Evolutionary conservation across 2,888 invertebrate genomes (phyloP).

Genomic region (Tetranychus truncatus): DNA sequence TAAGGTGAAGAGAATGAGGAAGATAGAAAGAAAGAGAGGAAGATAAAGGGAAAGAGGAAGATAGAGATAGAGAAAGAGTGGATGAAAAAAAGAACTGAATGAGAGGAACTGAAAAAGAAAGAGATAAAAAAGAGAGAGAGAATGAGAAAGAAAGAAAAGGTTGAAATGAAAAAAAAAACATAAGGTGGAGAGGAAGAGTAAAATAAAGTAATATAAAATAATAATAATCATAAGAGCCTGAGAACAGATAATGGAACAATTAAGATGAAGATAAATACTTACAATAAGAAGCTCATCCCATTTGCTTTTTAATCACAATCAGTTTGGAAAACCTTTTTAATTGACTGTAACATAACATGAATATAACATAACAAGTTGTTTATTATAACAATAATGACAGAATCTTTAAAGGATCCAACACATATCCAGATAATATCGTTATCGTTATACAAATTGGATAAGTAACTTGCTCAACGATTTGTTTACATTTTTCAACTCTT

Average conservation of each 20-base stretch:
- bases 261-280: constrained; percentile 19
- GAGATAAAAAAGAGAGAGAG: constrained; percentile 4
- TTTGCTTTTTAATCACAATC: neutral
- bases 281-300: constrained; percentile 27
- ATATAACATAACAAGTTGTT: neutral
- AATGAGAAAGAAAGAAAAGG: neutral
- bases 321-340: neutral
- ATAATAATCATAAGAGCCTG: neutral
- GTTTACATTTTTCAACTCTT: neutral
- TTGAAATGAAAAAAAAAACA: neutral
- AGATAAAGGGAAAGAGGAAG: neutral
- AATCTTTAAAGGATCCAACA: neutral
- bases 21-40: neutral
- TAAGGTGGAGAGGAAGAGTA: neutral
- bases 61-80: neutral
- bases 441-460: neutral
- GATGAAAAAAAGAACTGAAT: neutral
- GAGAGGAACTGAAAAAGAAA: neutral
- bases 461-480: neutral
- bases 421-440: neutral
- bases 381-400: neutral
- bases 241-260: neutral
- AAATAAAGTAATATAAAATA: neutral
- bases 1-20: neutral
- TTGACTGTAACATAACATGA: neutral